A percentile compares a stretch with the other conserved stretches of the same genome.
Conservation (phyloP, 2,888 invertebrate genomes). For the Flexamia atlantica region DNA sequence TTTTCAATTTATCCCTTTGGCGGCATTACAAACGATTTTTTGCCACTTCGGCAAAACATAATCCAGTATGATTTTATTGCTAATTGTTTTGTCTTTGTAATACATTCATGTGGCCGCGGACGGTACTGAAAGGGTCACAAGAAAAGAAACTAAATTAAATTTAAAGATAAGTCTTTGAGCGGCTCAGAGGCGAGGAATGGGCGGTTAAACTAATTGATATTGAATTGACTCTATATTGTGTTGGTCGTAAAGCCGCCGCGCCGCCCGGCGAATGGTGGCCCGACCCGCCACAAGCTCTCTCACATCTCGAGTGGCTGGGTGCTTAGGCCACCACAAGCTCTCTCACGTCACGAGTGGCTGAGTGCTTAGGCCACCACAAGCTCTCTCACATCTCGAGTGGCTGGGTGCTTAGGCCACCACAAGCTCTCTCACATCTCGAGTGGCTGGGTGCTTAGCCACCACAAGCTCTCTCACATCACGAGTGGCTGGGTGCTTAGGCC, state of each 20-base stretch:
- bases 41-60: too few relatives aligned
- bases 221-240: slow-evolving; percentile 50
- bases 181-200: neutral
- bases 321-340: too few relatives aligned
- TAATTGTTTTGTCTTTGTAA: neutral
- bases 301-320: neutral
- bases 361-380: too few relatives aligned
- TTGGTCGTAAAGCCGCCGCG: neutral
- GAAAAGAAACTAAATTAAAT: slow-evolving; percentile 51
- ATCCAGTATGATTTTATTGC: neutral
- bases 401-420: too few relatives aligned
- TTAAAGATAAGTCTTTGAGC: slow-evolving; percentile 37
- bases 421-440: too few relatives aligned
- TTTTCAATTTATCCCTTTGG: too few relatives aligned
- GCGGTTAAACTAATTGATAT: slow-evolving; percentile 47
- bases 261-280: neutral
- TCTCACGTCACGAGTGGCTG: too few relatives aligned
- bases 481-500: too few relatives aligned
- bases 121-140: neutral
- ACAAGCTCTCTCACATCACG: too few relatives aligned
- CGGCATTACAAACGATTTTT: too few relatives aligned
- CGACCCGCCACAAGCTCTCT: neutral
- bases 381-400: too few relatives aligned
- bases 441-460: too few relatives aligned
- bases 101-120: neutral